These are phyloP conservation scores for Vipera ursinii DNA, from an alignment of 2,797 vertebrate genomes.

Conservation along the genomic window DNA sequence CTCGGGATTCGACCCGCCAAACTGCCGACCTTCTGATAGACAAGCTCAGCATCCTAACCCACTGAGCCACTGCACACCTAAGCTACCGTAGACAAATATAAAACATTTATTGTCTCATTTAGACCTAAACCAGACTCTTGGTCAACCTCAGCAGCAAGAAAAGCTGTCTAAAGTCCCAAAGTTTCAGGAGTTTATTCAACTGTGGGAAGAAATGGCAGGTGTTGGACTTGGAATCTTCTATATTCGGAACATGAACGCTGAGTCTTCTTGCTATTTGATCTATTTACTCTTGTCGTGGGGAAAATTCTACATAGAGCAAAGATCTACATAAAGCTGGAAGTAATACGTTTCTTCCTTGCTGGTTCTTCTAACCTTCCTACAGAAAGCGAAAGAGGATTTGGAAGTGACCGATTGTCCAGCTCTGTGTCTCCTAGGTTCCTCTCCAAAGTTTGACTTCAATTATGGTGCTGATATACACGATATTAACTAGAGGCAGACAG, in stretches of 20 bases:
- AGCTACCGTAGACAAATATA: not conserved
- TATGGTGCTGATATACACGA: not conserved
- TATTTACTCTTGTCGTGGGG: not conserved
- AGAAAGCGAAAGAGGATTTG: not conserved
- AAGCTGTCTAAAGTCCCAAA: not conserved
- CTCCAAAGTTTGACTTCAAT: not conserved
- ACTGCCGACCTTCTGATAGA: too few species aligned
- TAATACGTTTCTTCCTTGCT: not conserved
- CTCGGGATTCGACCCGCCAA: too few species aligned
- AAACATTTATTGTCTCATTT: not conserved
- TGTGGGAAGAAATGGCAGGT: not conserved
- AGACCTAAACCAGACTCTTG: not conserved
- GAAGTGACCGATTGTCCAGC: not conserved
- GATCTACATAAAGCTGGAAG: not conserved
- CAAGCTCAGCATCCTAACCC: too few species aligned
- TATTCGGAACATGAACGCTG: not conserved
- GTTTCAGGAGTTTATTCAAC: not conserved
- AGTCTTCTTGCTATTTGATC: not conserved
- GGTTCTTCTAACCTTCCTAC: not conserved
- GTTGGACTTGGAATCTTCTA: not conserved
- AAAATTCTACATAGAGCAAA: not conserved
- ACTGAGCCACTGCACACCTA: too few species aligned
- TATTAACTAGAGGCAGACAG: not conserved
- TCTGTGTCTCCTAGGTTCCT: too few species aligned
- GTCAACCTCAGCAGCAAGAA: not conserved